These are phyloP conservation scores for Athene cunicularia DNA, from an alignment of 2,113 vertebrate genomes.

Conservation along the genomic window DNA sequence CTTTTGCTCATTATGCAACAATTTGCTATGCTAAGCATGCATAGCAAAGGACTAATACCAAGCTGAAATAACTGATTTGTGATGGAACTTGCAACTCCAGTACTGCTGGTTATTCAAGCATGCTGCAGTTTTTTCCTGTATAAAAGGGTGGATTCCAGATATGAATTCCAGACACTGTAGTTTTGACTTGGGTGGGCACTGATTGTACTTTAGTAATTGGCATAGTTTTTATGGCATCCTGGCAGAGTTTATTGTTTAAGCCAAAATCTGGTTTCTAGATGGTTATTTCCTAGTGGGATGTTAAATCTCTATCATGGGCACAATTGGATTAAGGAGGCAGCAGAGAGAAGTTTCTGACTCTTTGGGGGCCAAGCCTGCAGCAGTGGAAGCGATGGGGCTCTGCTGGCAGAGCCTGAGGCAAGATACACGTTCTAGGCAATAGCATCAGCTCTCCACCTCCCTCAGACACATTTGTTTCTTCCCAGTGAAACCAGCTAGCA, in stretches of 20 bases:
- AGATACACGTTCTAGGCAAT: not conserved
- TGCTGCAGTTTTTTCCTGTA: not conserved
- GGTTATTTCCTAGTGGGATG: not conserved
- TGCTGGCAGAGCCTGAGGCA: not conserved
- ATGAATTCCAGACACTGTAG: not conserved
- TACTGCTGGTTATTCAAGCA: constrained; percentile 34
- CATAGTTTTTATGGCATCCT: not conserved
- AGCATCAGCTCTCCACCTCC: not conserved
- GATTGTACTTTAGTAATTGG: not conserved
- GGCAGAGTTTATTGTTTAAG: not conserved
- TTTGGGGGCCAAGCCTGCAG: not conserved
- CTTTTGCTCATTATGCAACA: constrained; percentile 19
- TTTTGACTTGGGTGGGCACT: not conserved
- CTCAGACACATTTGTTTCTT: not conserved
- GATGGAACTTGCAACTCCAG: constrained; percentile 17
- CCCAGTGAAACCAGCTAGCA: not conserved
- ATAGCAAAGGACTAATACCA: not conserved
- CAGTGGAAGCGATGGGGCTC: not conserved
- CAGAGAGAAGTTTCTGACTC: not conserved
- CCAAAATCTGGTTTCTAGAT: not conserved
- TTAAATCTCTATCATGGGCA: not conserved
- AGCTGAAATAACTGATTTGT: constrained; percentile 20
- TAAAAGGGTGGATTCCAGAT: not conserved
- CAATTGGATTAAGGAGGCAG: not conserved
- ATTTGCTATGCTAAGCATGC: constrained; percentile 3